A percentile compares a stretch with the other conserved stretches of the same genome.
Evolutionary conservation across 2,113 vertebrate genomes (phyloP).

Genomic region (Coreoperca whiteheadi): DNA sequence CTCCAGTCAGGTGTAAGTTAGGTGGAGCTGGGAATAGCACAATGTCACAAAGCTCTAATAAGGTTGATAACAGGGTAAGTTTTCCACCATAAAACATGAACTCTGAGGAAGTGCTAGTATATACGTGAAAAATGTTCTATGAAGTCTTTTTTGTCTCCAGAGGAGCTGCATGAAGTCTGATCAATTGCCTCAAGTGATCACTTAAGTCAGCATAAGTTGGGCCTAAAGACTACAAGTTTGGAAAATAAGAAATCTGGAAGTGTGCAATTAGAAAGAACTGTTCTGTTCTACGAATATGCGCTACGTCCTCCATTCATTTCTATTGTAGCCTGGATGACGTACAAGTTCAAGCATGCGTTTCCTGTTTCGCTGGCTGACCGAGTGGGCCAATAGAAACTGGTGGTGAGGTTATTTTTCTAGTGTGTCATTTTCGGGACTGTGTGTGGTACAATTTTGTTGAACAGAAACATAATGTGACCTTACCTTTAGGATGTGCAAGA

Average conservation of each 20-base stretch:
- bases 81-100: neutral
- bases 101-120: neutral
- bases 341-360: too few relatives aligned
- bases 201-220: too few relatives aligned
- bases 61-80: neutral
- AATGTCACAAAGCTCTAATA: neutral
- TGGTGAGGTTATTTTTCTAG: too few relatives aligned
- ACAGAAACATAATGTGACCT: too few relatives aligned
- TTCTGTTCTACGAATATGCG: neutral
- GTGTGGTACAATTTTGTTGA: too few relatives aligned
- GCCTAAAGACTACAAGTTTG: too few relatives aligned
- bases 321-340: neutral
- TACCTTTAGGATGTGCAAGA: too few relatives aligned
- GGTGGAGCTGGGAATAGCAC: neutral
- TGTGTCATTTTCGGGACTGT: too few relatives aligned
- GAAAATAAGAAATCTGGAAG: neutral
- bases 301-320: neutral
- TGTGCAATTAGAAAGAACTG: too few relatives aligned
- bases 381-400: too few relatives aligned
- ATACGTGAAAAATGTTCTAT: neutral
- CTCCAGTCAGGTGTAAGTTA: neutral
- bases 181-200: neutral
- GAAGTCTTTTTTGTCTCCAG: neutral
- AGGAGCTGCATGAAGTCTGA: neutral
- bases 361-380: too few relatives aligned